These are phyloP conservation scores for Tenualosa thibaudeaui DNA, from an alignment of 2,797 vertebrate species.

Conservation along the genomic window DNA sequence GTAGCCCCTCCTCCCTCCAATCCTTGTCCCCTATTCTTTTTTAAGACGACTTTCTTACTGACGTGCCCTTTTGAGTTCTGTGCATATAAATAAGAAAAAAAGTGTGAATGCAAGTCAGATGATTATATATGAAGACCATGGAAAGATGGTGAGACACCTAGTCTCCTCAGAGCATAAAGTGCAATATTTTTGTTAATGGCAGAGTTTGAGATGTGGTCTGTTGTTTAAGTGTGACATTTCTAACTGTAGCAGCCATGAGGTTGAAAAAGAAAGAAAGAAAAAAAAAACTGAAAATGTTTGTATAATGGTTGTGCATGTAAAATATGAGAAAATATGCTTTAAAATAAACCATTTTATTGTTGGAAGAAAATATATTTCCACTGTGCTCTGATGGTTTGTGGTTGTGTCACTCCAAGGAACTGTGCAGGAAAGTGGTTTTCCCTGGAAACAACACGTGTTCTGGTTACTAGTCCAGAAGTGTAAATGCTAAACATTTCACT, in stretches of 20 bases:
- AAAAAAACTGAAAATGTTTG: slow-evolving; percentile 73
- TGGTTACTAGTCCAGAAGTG: too few species aligned
- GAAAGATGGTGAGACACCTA: slow-evolving; percentile 72
- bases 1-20: slow-evolving; percentile 60
- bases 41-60: slow-evolving; percentile 82
- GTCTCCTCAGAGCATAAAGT: slow-evolving; percentile 85
- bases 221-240: slow-evolving; percentile 83
- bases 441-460: not conserved
- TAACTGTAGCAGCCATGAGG: slow-evolving; percentile 77
- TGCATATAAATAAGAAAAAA: slow-evolving; percentile 61
- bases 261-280: not conserved
- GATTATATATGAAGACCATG: slow-evolving; percentile 52
- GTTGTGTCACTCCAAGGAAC: not conserved
- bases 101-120: slow-evolving; percentile 66
- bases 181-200: slow-evolving; percentile 89
- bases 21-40: slow-evolving; percentile 65
- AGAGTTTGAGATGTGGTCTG: slow-evolving; percentile 80
- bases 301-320: slow-evolving; percentile 87
- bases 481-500: slow-evolving; percentile 2
- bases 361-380: slow-evolving; percentile 29
- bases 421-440: not conserved
- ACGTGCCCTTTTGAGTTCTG: slow-evolving; percentile 81
- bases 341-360: slow-evolving; percentile 71
- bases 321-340: slow-evolving; percentile 74
- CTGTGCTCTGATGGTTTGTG: not conserved